These are phyloP conservation scores for Thecophora atra DNA, from an alignment of 2,888 invertebrate genomes.

Conservation along the genomic window DNA sequence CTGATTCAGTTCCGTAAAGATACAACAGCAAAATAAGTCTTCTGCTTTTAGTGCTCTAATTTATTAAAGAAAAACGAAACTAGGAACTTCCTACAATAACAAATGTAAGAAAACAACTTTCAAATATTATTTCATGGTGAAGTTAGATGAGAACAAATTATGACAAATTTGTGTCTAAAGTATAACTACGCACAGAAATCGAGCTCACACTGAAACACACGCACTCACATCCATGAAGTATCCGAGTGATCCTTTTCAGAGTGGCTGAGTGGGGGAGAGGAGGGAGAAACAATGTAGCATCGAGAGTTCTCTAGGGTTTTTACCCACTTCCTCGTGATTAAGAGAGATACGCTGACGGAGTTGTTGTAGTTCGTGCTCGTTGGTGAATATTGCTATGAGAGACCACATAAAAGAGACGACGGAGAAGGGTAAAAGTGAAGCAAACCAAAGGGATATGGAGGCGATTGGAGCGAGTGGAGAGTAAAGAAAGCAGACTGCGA, in stretches of 20 bases:
- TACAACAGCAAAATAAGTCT: no score
- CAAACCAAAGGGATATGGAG: not conserved
- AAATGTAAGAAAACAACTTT: no score
- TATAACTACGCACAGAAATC: constrained; percentile 1
- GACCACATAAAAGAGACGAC: no score
- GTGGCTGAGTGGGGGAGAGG: not conserved
- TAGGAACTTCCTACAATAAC: no score
- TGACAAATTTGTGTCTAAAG: no score
- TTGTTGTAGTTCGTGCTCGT: not conserved
- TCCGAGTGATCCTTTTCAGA: not conserved
- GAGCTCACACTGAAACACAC: not conserved
- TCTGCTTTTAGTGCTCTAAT: no score
- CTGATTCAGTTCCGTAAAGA: no score
- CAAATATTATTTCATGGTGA: no score
- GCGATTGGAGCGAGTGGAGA: not conserved
- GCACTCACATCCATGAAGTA: not conserved
- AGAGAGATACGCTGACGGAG: not conserved
- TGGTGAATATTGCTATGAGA: not conserved
- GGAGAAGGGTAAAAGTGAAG: no score
- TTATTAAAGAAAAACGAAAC: no score
- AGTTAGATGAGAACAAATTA: no score
- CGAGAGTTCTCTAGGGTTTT: no score
- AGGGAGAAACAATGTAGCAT: not conserved
- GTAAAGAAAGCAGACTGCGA: not conserved
- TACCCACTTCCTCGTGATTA: not conserved